Percentiles rank a stretch among this genome's conserved stretches.
Evolutionary conservation across 2,888 invertebrate genomes (phyloP).

Genomic region (Agrotis ipsilon): DNA sequence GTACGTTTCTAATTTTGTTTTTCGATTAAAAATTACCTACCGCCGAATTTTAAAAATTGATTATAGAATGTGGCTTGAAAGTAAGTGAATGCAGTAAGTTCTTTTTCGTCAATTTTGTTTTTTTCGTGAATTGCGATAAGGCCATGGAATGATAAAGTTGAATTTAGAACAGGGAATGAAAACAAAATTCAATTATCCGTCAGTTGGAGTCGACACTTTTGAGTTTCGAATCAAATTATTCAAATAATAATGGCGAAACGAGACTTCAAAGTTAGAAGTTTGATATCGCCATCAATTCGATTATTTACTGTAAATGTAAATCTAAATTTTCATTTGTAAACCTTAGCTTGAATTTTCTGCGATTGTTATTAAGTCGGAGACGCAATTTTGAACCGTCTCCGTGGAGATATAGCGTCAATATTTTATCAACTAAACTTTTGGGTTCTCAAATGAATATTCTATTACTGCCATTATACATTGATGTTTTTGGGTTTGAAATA

Average conservation of each 20-base stretch:
- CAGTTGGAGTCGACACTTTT: constrained; percentile 39
- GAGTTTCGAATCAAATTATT: constrained; percentile 60
- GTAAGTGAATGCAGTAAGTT: no score
- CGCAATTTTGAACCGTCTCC: constrained; percentile 67
- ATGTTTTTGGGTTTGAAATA: constrained; percentile 43
- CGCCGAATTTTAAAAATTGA: constrained; percentile 11
- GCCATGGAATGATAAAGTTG: constrained; percentile 3
- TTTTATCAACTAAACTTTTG: constrained; percentile 76
- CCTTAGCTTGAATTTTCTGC: constrained; percentile 68
- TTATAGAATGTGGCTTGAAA: constrained; percentile 22
- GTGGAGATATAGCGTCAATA: constrained; percentile 72
- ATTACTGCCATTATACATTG: constrained; percentile 61
- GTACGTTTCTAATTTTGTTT: constrained; percentile 23
- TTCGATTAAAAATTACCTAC: not conserved
- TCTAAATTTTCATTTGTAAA: constrained; percentile 56
- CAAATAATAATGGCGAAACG: constrained; percentile 40
- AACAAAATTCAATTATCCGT: constrained; percentile 46
- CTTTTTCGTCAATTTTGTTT: no score
- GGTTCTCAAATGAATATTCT: constrained; percentile 75
- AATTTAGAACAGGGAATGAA: constrained; percentile 42
- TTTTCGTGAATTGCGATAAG: no score
- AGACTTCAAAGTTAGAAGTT: constrained; percentile 46
- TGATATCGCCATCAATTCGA: constrained; percentile 51
- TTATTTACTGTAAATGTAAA: constrained; percentile 54
- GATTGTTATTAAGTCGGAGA: constrained; percentile 69